Evolutionary conservation across 2,113 vertebrate genomes (phyloP).

Genomic region (Circaetus gallicus): DNA sequence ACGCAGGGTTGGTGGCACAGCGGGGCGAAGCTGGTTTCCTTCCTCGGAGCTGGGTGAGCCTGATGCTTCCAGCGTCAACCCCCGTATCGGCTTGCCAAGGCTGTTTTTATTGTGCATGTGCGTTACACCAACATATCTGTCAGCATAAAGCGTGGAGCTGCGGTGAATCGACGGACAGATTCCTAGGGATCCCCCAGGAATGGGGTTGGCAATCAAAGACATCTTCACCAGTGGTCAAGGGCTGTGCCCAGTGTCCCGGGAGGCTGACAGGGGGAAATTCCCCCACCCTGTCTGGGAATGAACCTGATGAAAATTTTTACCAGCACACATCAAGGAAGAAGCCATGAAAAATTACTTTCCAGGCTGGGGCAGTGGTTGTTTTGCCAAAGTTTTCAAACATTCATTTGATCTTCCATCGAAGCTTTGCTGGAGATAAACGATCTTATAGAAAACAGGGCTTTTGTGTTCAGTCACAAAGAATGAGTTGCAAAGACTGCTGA

Average conservation of each 20-base stretch:
- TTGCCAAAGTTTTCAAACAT: not conserved
- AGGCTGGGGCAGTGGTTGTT: not conserved
- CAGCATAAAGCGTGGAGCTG: not conserved
- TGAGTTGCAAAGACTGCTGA: not conserved
- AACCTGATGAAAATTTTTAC: not conserved
- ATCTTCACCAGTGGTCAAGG: not conserved
- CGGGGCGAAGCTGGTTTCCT: rapidly evolving
- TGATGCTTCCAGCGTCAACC: not conserved
- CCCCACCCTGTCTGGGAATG: not conserved
- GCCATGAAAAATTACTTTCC: not conserved
- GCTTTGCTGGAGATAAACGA: conserved; percentile 3
- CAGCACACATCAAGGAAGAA: not conserved
- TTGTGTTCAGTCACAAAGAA: conserved; percentile 12
- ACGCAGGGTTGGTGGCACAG: rapidly evolving
- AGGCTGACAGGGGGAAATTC: not conserved
- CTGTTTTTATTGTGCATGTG: not conserved
- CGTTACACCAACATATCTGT: not conserved
- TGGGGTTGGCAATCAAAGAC: not conserved
- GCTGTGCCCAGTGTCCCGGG: not conserved
- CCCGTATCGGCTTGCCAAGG: rapidly evolving
- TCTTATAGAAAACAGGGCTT: conserved; percentile 14
- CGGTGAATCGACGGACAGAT: not conserved
- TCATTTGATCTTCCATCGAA: not conserved
- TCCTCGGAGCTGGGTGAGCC: not conserved
- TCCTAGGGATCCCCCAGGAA: not conserved